phyloP scores from a whole-genome alignment of 2,888 invertebrate species.

The Temnothorax ravouxi region DNA sequence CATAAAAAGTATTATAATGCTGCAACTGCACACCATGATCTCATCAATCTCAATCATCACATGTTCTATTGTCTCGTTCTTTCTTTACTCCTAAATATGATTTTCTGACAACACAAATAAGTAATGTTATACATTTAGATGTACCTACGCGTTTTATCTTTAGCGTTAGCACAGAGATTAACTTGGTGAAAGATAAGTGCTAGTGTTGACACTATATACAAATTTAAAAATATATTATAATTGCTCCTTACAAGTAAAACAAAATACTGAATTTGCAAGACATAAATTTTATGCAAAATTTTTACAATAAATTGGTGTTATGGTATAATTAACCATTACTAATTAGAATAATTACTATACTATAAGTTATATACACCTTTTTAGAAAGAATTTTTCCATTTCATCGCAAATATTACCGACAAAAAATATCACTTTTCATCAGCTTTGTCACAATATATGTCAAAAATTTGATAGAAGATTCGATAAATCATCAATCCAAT shows the following conservation, averaged over 20 bases:
- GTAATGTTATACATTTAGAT: background rate
- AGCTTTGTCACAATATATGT: background rate
- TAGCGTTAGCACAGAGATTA: conserved; percentile 7
- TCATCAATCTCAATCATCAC: conserved; percentile 3
- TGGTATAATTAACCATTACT: conserved; percentile 10
- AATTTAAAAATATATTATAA: background rate
- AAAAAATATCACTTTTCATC: conserved; percentile 7
- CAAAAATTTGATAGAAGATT: background rate
- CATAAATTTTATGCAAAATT: background rate
- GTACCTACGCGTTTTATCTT: background rate
- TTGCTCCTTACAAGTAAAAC: background rate
- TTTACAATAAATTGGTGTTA: conserved; percentile 14
- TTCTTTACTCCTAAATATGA: background rate
- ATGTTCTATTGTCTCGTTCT: conserved; percentile 1
- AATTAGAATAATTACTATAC: background rate
- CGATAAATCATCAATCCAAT: background rate
- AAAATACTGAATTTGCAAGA: conserved; percentile 10
- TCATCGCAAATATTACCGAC: background rate
- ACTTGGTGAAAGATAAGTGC: background rate
- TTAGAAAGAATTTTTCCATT: background rate
- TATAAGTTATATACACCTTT: background rate
- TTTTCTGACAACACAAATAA: conserved; percentile 6
- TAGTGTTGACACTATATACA: background rate
- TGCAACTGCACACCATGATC: conserved; percentile 34
- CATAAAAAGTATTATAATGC: conserved; percentile 43